phyloP scores from a whole-genome alignment of 92 coral and sea anemone species.

The Parazoanthus atlanticus region DNA sequence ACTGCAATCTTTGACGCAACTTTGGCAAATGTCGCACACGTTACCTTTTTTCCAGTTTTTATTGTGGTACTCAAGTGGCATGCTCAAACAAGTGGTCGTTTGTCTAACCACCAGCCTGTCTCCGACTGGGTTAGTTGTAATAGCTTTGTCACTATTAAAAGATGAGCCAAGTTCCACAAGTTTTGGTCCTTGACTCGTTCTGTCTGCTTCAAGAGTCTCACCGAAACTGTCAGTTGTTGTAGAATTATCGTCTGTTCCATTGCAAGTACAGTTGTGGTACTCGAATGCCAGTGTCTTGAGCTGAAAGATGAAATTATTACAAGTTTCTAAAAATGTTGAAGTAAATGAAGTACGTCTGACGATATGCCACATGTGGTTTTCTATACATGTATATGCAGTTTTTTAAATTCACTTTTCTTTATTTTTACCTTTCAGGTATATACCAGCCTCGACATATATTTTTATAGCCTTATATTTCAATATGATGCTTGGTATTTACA shows the following conservation, averaged over 20 bases:
- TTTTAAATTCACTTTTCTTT: too few species aligned
- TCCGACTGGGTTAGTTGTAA: background rate
- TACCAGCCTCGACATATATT: too few species aligned
- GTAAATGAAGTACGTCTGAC: too few species aligned
- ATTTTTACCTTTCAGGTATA: too few species aligned
- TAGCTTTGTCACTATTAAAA: slow-evolving; percentile 7
- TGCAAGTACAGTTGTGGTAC: slow-evolving; percentile 79
- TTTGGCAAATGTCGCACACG: slow-evolving; percentile 70
- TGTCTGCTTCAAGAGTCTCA: slow-evolving; percentile 1
- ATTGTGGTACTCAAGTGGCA: slow-evolving; percentile 32
- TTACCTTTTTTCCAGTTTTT: slow-evolving; percentile 40
- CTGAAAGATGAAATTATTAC: slow-evolving; percentile 50
- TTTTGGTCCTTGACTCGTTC: background rate
- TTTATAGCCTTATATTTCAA: too few species aligned
- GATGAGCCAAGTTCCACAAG: background rate
- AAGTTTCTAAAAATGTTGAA: background rate
- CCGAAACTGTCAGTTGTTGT: background rate
- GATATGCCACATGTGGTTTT: too few species aligned
- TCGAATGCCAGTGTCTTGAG: slow-evolving; percentile 64
- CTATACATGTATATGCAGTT: too few species aligned
- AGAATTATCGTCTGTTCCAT: background rate
- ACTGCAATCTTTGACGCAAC: slow-evolving; percentile 40
- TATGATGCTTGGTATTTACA: too few species aligned
- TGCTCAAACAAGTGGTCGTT: slow-evolving; percentile 44
- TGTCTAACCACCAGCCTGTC: background rate